Evolutionary conservation across 2,888 invertebrate species (phyloP).

Genomic region (Galerucella calmariensis): DNA sequence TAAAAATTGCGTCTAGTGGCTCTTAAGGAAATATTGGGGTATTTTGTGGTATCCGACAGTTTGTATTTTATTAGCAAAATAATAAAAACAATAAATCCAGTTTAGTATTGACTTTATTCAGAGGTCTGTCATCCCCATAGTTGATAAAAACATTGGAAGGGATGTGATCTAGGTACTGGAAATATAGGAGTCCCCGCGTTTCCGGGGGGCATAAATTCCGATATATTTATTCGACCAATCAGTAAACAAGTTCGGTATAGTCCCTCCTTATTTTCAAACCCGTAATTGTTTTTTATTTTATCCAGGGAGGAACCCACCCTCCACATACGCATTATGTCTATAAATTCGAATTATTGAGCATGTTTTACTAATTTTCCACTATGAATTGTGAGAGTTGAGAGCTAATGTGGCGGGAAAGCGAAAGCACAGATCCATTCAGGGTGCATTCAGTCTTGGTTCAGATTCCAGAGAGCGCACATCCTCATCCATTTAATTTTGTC

Average conservation of each 20-base stretch:
- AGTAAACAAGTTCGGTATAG: not conserved
- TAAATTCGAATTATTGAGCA: not conserved
- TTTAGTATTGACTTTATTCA: too few relatives aligned
- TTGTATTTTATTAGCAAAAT: too few relatives aligned
- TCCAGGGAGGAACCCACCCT: not conserved
- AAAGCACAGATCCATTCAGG: not conserved
- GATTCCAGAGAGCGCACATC: constrained; percentile 11
- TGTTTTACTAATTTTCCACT: not conserved
- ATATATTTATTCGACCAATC: not conserved
- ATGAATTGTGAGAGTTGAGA: not conserved
- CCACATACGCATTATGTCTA: not conserved
- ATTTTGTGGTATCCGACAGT: too few relatives aligned
- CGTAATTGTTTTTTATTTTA: not conserved
- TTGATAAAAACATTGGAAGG: too few relatives aligned
- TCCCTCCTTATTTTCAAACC: constrained; percentile 3
- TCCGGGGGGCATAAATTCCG: not conserved
- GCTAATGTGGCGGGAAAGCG: not conserved
- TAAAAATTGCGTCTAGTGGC: constrained; percentile 8
- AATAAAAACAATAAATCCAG: too few relatives aligned
- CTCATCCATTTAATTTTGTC: constrained; percentile 7
- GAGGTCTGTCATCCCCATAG: too few relatives aligned
- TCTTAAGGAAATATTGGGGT: not conserved
- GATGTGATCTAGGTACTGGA: too few relatives aligned
- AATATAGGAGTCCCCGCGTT: not conserved
- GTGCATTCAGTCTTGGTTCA: constrained; percentile 28